Conservation (phyloP, 2,888 invertebrate species). For the Tuberolachnus salignus region DNA sequence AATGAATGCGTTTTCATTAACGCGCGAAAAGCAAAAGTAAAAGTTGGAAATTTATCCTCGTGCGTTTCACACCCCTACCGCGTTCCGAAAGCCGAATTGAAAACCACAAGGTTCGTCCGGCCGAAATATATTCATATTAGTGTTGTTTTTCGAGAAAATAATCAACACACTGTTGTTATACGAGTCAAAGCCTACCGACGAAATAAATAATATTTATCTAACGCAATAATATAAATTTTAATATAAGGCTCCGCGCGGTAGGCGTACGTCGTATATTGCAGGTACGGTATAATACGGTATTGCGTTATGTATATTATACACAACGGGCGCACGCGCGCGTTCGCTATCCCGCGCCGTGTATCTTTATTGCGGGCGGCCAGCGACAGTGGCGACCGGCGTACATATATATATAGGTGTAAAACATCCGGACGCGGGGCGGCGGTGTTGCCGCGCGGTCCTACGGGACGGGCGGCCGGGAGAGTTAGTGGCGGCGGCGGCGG, state of each 20-base stretch:
- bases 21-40: no score
- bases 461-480: neutral
- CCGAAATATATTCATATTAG: no score
- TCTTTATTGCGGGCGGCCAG: neutral
- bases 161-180: no score
- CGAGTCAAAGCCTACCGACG: no score
- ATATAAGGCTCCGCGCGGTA: neutral
- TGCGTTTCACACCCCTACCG: no score
- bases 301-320: neutral
- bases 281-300: neutral
- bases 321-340: neutral
- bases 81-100: no score
- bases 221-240: no score
- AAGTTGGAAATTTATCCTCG: no score
- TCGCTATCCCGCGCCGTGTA: neutral
- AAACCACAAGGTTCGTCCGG: no score
- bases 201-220: no score
- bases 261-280: neutral
- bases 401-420: slow-evolving; percentile 12
- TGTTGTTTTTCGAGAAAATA: no score
- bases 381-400: neutral
- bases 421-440: neutral
- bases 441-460: slow-evolving; percentile 28
- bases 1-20: no score
- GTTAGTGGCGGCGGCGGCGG: neutral